A percentile compares a stretch with the other conserved stretches of the same genome.
phyloP scores from a whole-genome alignment of 1,140 invertebrate species.

The Zaprionus africanus region DNA sequence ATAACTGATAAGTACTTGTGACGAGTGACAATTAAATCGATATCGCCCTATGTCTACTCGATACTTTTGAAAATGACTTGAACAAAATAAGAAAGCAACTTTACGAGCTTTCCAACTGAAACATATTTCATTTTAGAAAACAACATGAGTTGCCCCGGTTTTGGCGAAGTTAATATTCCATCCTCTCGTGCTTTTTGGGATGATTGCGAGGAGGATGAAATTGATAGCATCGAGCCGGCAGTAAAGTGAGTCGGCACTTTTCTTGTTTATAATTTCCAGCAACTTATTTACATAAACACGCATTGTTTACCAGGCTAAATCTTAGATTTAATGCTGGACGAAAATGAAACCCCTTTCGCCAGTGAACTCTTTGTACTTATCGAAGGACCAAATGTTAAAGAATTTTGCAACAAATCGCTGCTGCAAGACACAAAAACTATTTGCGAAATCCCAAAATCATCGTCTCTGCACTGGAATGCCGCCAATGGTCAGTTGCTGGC shows the following conservation, averaged over 20 bases:
- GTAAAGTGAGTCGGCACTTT: conserved; percentile 51
- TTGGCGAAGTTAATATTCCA: conserved; percentile 78
- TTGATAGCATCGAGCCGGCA: conserved; percentile 50
- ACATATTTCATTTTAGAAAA: not conserved
- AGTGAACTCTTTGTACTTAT: conserved; percentile 69
- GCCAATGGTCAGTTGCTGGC: conserved; percentile 54
- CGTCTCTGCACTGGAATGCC: conserved; percentile 56
- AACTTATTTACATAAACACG: not conserved
- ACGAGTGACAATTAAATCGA: not conserved
- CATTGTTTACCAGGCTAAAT: conserved; percentile 43
- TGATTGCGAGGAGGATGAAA: conserved; percentile 79
- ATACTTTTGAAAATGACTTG: conserved; percentile 51
- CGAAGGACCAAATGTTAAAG: conserved; percentile 59
- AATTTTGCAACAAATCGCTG: conserved; percentile 54
- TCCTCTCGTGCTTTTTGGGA: conserved; percentile 82
- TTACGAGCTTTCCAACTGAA: conserved; percentile 11
- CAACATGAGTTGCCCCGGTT: conserved; percentile 74
- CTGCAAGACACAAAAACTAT: conserved; percentile 42
- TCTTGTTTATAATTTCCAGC: not conserved
- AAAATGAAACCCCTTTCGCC: conserved; percentile 18
- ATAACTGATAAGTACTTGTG: conserved; percentile 17
- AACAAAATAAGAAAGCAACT: conserved; percentile 28
- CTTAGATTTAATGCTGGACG: conserved; percentile 47
- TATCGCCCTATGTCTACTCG: conserved; percentile 7
- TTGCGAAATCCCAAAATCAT: conserved; percentile 65